Percentiles rank a stretch among this genome's conserved stretches.
phyloP scores from a whole-genome alignment of 2,797 vertebrate species.

The Schizopygopsis malacanthus region DNA sequence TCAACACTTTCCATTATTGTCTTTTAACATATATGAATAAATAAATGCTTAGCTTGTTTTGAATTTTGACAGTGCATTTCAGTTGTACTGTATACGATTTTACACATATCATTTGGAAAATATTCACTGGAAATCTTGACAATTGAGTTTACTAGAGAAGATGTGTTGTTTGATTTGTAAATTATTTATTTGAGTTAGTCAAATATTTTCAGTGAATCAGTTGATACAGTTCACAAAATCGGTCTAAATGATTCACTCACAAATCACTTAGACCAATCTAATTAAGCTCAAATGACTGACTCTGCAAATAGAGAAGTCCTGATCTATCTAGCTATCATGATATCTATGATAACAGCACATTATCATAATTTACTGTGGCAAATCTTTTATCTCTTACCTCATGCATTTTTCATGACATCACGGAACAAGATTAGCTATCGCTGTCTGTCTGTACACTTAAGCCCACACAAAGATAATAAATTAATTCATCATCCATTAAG shows the following conservation, averaged over 20 bases:
- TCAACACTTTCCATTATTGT: neutral
- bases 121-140: neutral
- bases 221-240: neutral
- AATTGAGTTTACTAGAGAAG: neutral
- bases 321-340: neutral
- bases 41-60: neutral
- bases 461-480: neutral
- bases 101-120: no score
- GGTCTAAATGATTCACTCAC: no score
- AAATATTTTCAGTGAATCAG: neutral
- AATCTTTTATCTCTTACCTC: neutral
- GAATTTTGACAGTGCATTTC: neutral
- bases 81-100: neutral
- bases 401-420: neutral
- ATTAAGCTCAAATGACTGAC: no score
- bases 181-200: neutral
- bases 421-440: no score
- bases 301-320: no score
- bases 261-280: no score
- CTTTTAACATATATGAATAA: neutral
- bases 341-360: neutral
- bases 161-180: neutral
- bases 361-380: no score
- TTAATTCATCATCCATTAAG: neutral
- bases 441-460: conserved; percentile 20